These are phyloP conservation scores for Tuberolachnus salignus DNA, from an alignment of 2,888 invertebrate genomes.

Conservation along the genomic window DNA sequence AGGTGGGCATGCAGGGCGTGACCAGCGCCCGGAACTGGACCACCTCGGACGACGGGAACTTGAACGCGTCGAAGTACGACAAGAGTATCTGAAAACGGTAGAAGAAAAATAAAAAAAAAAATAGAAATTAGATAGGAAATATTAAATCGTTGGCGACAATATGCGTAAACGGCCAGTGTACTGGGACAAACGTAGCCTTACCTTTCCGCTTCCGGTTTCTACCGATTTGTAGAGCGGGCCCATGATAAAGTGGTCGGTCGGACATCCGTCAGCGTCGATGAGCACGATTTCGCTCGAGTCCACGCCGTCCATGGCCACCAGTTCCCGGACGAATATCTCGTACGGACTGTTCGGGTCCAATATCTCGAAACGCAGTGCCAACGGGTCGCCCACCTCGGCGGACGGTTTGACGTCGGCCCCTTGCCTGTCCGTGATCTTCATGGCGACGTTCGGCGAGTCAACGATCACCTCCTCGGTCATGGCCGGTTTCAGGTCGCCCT, in stretches of 20 bases:
- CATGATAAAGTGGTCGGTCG: constrained; percentile 93
- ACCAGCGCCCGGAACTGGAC: constrained; percentile 95
- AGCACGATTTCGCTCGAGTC: constrained; percentile 91
- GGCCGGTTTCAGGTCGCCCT: constrained; percentile 84
- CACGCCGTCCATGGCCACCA: constrained; percentile 92
- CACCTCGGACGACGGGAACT: constrained; percentile 92
- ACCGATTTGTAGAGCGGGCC: constrained; percentile 86
- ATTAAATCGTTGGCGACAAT: no score
- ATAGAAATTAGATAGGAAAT: not conserved
- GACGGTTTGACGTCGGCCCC: constrained; percentile 84
- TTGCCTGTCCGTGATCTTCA: constrained; percentile 87
- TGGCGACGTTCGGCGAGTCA: constrained; percentile 92
- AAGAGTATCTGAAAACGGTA: constrained; percentile 72
- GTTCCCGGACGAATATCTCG: constrained; percentile 92
- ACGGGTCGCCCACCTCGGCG: constrained; percentile 90
- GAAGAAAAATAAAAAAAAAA: constrained; percentile 31
- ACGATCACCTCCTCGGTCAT: constrained; percentile 83
- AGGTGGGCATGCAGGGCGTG: constrained; percentile 91
- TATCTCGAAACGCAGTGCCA: constrained; percentile 89
- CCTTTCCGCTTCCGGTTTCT: constrained; percentile 73
- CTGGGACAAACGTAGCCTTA: constrained; percentile 64
- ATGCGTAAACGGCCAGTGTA: no score
- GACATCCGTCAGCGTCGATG: constrained; percentile 89
- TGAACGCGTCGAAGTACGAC: constrained; percentile 94
- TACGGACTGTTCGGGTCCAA: constrained; percentile 91